Evolutionary conservation across 2,797 vertebrate species (phyloP).

Genomic region (Anniella stebbinsi): DNA sequence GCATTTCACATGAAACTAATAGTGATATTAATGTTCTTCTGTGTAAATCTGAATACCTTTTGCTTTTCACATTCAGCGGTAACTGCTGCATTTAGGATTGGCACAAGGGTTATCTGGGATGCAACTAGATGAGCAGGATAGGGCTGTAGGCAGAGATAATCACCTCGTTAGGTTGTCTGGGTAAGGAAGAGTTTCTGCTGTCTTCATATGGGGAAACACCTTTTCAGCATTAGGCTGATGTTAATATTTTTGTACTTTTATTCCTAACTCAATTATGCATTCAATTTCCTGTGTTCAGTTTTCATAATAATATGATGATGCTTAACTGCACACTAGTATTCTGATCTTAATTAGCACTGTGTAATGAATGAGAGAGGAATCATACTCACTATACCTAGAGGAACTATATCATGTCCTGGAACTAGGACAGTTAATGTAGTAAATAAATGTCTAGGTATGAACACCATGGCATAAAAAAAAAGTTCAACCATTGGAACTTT

Average conservation of each 20-base stretch:
- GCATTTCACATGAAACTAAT: neutral
- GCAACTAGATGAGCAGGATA: conserved; percentile 15
- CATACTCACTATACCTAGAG: neutral
- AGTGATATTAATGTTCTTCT: neutral
- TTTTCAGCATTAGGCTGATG: rapidly evolving
- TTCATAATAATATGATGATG: rapidly evolving
- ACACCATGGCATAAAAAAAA: neutral
- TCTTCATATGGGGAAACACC: conserved; percentile 9
- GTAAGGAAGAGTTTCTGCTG: conserved; percentile 39
- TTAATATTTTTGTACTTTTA: rapidly evolving
- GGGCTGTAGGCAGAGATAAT: neutral
- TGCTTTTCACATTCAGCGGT: neutral
- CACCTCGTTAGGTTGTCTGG: rapidly evolving
- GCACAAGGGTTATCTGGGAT: neutral
- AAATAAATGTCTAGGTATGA: neutral
- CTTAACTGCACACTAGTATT: neutral
- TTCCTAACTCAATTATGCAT: neutral
- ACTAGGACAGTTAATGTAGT: rapidly evolving
- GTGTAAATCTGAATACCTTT: neutral
- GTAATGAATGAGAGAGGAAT: conserved; percentile 8
- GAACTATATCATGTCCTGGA: neutral
- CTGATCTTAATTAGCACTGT: neutral
- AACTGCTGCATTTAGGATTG: neutral
- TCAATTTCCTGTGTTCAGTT: neutral
- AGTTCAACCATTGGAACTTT: neutral